A percentile compares a stretch with the other conserved stretches of the same genome.
These are phyloP conservation scores for Crotalus horridus DNA, from an alignment of 2,113 vertebrate species.

Conservation along the genomic window DNA sequence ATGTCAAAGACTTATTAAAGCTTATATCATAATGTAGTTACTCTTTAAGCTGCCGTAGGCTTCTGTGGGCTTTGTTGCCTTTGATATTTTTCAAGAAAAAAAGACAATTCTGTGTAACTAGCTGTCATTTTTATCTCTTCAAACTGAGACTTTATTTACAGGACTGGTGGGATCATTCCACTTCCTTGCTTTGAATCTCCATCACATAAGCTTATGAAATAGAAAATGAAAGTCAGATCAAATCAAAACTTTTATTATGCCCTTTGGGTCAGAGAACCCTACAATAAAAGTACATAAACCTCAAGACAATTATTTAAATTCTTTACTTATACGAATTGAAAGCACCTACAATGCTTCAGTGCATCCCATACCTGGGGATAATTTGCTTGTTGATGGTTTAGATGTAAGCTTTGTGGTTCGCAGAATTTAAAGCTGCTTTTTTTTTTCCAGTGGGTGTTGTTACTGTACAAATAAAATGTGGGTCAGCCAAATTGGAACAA, in stretches of 20 bases:
- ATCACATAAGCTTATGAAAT: neutral
- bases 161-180: neutral
- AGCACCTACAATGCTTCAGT: neutral
- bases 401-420: neutral
- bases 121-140: neutral
- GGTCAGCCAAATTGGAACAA: constrained; percentile 22
- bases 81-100: neutral
- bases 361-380: neutral
- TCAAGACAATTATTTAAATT: neutral
- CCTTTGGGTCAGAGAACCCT: neutral
- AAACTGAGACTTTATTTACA: neutral
- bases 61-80: neutral
- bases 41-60: neutral
- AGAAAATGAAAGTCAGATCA: neutral
- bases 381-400: neutral
- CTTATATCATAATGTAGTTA: neutral
- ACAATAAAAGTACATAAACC: neutral
- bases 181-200: neutral
- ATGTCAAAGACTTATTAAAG: neutral
- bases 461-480: constrained; percentile 25
- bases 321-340: neutral
- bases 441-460: neutral
- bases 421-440: neutral
- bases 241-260: neutral
- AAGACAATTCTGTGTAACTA: neutral